Percentiles rank a stretch among this genome's conserved stretches.
Evolutionary conservation across 2,113 vertebrate species (phyloP).

Genomic region (Rhabdornis inornatus): DNA sequence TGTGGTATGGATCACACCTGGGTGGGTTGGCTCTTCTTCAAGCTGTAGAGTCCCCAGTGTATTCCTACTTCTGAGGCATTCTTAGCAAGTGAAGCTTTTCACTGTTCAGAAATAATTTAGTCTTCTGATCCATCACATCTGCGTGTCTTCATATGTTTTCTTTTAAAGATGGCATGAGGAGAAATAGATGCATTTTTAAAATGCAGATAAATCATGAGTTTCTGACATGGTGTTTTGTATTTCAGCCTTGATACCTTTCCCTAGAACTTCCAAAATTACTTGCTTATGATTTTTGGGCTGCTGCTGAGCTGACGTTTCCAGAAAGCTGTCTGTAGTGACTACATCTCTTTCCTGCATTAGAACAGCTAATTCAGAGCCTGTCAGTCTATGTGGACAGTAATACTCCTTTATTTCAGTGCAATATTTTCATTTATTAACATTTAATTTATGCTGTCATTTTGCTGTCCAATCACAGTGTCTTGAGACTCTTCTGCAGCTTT

Average conservation of each 20-base stretch:
- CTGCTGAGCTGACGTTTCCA: background rate
- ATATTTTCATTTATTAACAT: slow-evolving; percentile 38
- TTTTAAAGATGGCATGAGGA: background rate
- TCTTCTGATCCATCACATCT: background rate
- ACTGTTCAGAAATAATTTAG: background rate
- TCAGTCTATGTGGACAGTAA: background rate
- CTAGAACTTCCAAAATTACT: background rate
- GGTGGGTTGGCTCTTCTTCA: background rate
- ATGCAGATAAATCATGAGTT: background rate
- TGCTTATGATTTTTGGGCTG: background rate
- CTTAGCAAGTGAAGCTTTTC: background rate
- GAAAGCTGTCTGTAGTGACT: background rate
- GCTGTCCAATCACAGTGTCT: background rate
- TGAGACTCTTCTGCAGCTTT: background rate
- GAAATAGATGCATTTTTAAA: background rate
- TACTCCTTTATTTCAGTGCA: background rate
- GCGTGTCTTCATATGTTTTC: background rate
- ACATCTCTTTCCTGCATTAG: background rate
- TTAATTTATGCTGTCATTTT: slow-evolving; percentile 28
- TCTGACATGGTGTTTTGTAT: background rate
- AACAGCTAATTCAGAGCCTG: background rate
- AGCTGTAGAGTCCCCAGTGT: background rate
- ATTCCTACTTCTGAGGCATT: background rate
- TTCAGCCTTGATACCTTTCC: background rate
- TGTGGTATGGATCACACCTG: background rate